Base-by-base conservation (phyloP, 2,888 invertebrate genomes). In the Ennomos fuscantarius region DNA sequence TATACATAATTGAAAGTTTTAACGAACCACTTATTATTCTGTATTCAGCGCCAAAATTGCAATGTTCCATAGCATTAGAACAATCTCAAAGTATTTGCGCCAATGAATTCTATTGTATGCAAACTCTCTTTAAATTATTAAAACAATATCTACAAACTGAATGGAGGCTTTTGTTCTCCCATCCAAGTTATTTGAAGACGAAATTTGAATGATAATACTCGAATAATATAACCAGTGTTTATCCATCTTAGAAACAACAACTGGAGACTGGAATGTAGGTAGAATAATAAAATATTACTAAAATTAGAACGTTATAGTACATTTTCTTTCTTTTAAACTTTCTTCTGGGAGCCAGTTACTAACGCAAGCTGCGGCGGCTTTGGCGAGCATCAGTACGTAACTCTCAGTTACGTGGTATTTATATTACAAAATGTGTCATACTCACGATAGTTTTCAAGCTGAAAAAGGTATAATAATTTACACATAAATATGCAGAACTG, bases 191-290 rank as follows among this genome's bases (percentile, higher is more conserved):
- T 55, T 48, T 55, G 31, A 40, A 52, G 42, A 35, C 46, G 41
- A 52, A 34, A 59, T 55, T 50, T 55, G 55, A 58, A 62, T 62
- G 49, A 62, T 62, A 59, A 59, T 62, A 59, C 55, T 46, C 37
- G 35, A 55, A 53, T 55, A 58, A 62, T 42, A 56, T 43, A 36
- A 11, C 32, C n/a, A 1, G 15, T 51, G 51, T 51, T 51, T 51
- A 51, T 36, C 12, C 47, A 36, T 49, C 62, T 53, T 15, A 52
- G 42, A 53, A 57, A 62, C 44, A 58, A 59, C 54, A 56, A 37
- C 41, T n/a, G 37, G 24, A 42, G 32, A 12, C 51, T 46, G 33
- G 15, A 37, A 41, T 46, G 32, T 35, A 8, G n/a, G 34, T 10
- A 0, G 45, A 50, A 52, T 33, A 12, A 2, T 34, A 12, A 11